Conservation (phyloP, 2,113 vertebrate genomes). For the Melanerpes formicivorus region DNA sequence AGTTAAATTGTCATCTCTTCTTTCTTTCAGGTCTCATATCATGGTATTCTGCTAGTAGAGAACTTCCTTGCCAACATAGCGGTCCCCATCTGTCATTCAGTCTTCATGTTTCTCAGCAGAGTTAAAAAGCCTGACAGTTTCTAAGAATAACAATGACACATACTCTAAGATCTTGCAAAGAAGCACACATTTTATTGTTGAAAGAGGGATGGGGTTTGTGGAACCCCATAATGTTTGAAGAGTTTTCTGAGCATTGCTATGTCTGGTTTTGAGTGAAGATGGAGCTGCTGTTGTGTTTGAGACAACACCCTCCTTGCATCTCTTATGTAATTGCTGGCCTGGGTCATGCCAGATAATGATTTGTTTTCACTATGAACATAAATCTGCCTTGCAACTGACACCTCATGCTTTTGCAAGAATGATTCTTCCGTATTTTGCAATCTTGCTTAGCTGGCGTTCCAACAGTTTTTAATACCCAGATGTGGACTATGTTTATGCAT, state of each 20-base stretch:
- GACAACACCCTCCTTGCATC: background rate
- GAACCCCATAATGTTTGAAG: background rate
- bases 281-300: background rate
- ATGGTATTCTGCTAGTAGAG: conserved; percentile 44
- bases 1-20: conserved; percentile 7
- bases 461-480: background rate
- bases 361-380: background rate
- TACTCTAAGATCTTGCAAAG: conserved; percentile 13
- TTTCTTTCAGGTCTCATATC: conserved; percentile 44
- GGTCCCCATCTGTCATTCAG: conserved; percentile 50
- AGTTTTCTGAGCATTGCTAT: background rate
- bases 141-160: conserved; percentile 70
- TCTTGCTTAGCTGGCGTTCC: background rate
- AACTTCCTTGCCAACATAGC: conserved; percentile 55
- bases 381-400: background rate
- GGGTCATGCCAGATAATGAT: background rate
- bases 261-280: background rate
- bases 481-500: background rate
- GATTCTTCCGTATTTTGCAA: background rate
- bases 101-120: conserved; percentile 47
- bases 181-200: conserved; percentile 40
- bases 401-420: background rate
- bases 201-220: background rate
- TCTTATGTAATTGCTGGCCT: background rate
- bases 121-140: conserved; percentile 70